Evolutionary conservation across 2,113 vertebrate genomes (phyloP), one percentile per base, ranked within the genome.

Genomic region (Oxygymnocypris stewartii): DNA sequence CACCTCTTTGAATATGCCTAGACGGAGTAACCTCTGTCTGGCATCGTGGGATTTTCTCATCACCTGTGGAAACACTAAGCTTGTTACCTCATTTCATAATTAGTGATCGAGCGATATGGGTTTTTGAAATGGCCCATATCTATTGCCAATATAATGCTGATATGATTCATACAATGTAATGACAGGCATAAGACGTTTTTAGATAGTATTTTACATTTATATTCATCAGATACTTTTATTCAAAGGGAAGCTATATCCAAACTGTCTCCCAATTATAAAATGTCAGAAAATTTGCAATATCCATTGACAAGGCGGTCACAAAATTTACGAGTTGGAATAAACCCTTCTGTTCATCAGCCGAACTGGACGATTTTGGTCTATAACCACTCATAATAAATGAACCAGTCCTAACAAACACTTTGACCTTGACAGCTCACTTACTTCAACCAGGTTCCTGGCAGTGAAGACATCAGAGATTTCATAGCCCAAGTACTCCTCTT

Each of bases 391-490:
- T 78, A 23, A 54, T 4, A 37, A 37, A 8, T n/a, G n/a, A 10
- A 61, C 63, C 25, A 37, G 31, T 7, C 16, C 40, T 20, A 8
- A 77, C 16, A 84, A 61, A 74, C 35, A 79, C 28, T 10, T 23
- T 14, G 8, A 37, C 25, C 12, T 59, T 28, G n/a, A 20, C 40
- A 3, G 9, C 6, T 59, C 7, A 95, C 96, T 92, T 92, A 98
- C 98, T 75, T 99, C 98, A 12, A 99, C 96, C 3, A 99, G 96
- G 89, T 97, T 99, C 90, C 94, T 98, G 25, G 98, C 98, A 63
- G 94, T 94, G 90, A 99, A 99, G 86, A 99, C 96, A 3, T 97
- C 97, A 61, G 95, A 87, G 1, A 99, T 99, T 92, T 99, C 98
- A 89, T 94, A 97, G 78, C 97, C 96, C 51, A 99, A 95, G 85